Conservation (phyloP, 2,113 vertebrate species). For the Clarias macrocephalus region DNA sequence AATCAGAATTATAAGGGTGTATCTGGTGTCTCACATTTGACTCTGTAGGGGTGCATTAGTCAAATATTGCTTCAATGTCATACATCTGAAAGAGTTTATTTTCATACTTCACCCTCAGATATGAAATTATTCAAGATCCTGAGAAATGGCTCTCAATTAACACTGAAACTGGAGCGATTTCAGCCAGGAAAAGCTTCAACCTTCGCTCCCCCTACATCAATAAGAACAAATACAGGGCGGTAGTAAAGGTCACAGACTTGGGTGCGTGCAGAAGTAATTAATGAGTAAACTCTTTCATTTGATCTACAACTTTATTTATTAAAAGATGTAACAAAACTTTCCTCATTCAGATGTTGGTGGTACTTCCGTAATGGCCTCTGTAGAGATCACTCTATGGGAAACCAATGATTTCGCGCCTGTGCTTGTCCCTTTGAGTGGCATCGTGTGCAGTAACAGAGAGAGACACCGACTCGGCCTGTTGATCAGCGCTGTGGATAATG, state of each 20-base stretch:
- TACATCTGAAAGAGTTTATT: not conserved
- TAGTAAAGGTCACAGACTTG: slow-evolving; percentile 78
- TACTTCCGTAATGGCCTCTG: slow-evolving; percentile 75
- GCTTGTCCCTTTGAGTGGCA: slow-evolving; percentile 65
- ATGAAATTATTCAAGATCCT: slow-evolving; percentile 80
- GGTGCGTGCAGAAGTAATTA: slow-evolving; percentile 72
- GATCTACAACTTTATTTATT: too few species aligned
- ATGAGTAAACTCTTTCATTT: not conserved
- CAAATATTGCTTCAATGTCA: not conserved
- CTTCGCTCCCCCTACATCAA: slow-evolving; percentile 77
- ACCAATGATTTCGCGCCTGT: slow-evolving; percentile 88
- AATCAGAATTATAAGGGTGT: not conserved
- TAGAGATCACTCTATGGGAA: slow-evolving; percentile 84
- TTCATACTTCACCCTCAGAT: slow-evolving; percentile 68
- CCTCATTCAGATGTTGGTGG: slow-evolving; percentile 64
- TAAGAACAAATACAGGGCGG: slow-evolving; percentile 80
- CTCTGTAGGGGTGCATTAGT: not conserved
- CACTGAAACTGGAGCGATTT: slow-evolving; percentile 72
- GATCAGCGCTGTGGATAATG: slow-evolving; percentile 82
- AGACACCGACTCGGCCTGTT: slow-evolving; percentile 65
- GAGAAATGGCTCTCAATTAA: slow-evolving; percentile 86
- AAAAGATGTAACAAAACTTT: not conserved
- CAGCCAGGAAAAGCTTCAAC: slow-evolving; percentile 75
- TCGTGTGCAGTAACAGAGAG: slow-evolving; percentile 72
- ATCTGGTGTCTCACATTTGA: not conserved